phyloP scores from a whole-genome alignment of 37 sponge, comb jelly and placozoan genomes.

The Ephydatia muelleri region DNA sequence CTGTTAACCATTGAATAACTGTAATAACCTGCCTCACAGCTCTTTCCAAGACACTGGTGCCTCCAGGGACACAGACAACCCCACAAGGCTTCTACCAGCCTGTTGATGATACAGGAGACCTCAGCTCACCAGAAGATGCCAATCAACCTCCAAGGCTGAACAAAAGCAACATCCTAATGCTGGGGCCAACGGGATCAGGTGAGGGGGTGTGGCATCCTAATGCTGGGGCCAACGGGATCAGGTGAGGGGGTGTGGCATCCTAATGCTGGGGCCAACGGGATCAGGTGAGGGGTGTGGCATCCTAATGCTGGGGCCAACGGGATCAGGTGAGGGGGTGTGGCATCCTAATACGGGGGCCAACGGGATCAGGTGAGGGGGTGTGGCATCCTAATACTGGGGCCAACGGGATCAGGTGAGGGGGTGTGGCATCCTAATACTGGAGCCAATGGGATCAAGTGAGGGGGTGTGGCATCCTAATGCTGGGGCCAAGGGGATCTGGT shows the following conservation, averaged over 20 bases:
- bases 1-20: neutral
- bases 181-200: constrained; percentile 99
- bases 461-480: neutral
- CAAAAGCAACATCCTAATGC: constrained; percentile 96
- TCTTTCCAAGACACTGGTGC: neutral
- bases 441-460: constrained; percentile 97
- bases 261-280: neutral
- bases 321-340: neutral
- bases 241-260: too few relatives aligned
- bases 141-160: constrained; percentile 45
- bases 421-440: constrained; percentile 76
- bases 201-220: neutral
- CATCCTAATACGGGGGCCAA: too few relatives aligned
- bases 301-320: too few relatives aligned
- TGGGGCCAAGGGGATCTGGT: neutral
- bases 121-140: neutral
- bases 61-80: too few relatives aligned
- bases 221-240: neutral
- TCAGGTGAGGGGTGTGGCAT: too few relatives aligned
- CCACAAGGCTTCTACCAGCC: neutral
- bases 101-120: neutral
- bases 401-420: too few relatives aligned
- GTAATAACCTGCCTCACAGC: too few relatives aligned
- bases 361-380: neutral
- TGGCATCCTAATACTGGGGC: too few relatives aligned